Evolutionary conservation across 2,797 vertebrate genomes (phyloP).

Genomic region (Microhierax caerulescens): DNA sequence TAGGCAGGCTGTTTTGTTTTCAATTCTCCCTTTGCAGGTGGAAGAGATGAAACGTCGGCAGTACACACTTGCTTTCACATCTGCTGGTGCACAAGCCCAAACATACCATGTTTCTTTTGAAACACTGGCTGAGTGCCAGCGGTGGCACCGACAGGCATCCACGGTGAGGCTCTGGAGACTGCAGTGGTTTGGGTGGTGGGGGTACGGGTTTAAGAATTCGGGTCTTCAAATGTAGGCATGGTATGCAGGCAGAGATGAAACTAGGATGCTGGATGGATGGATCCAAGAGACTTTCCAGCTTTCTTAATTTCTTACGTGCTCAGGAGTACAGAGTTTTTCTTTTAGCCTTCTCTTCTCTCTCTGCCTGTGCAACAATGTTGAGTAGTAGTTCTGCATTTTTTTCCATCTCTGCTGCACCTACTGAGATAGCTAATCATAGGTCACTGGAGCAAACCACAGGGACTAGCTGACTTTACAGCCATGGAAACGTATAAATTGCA

Average conservation of each 20-base stretch:
- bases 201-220: neutral
- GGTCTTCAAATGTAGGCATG: neutral
- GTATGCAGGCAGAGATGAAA: neutral
- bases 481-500: neutral
- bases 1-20: neutral
- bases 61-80: constrained; percentile 91
- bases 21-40: constrained; percentile 73
- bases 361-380: accelerated
- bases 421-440: neutral
- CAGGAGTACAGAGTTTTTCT: neutral
- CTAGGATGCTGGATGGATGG: neutral
- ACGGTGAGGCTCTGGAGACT: constrained; percentile 80
- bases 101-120: constrained; percentile 94
- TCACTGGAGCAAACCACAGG: neutral
- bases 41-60: constrained; percentile 91
- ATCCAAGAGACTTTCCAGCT: neutral
- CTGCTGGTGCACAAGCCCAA: constrained; percentile 90
- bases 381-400: neutral
- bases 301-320: neutral
- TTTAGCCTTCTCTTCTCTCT: neutral
- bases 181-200: neutral
- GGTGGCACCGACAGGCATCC: constrained; percentile 92
- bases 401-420: neutral
- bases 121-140: constrained; percentile 87
- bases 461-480: neutral